Percentiles rank a stretch among this genome's conserved stretches.
Evolutionary conservation across 1,140 invertebrate genomes (phyloP).

Genomic region (Saccostrea glomerata): DNA sequence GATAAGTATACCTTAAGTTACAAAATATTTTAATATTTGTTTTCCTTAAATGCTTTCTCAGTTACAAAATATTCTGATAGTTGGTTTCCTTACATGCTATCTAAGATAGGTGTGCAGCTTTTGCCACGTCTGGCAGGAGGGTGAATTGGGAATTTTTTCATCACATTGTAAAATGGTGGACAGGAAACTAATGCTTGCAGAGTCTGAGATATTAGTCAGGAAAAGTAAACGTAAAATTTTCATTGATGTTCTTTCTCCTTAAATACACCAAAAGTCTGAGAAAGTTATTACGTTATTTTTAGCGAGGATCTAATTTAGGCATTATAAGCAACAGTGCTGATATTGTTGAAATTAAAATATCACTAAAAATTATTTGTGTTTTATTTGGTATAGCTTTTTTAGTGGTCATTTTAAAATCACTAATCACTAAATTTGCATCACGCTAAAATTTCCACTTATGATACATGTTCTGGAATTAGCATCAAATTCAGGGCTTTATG

Average conservation of each 20-base stretch:
- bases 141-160: conserved; percentile 82
- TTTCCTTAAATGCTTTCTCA: conserved; percentile 92
- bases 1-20: too few species aligned
- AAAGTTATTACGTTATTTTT: not conserved
- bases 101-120: conserved; percentile 89
- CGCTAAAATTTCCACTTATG: too few species aligned
- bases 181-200: conserved; percentile 90
- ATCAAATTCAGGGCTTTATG: too few species aligned
- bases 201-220: conserved; percentile 68
- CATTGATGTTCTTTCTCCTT: not conserved
- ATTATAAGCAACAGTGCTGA: too few species aligned
- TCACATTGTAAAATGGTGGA: conserved; percentile 95
- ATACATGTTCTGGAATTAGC: too few species aligned
- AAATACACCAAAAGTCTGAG: not conserved
- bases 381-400: not conserved
- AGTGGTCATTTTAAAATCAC: not conserved
- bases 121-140: conserved; percentile 57
- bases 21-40: not conserved
- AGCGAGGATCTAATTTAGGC: too few species aligned
- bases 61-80: too few species aligned
- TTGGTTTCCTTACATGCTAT: conserved; percentile 88
- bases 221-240: conserved; percentile 35
- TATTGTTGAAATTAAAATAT: too few species aligned
- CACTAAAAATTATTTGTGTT: too few species aligned
- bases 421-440: too few species aligned